Percentiles rank a stretch among this genome's conserved stretches.
Conservation (phyloP, 2,888 invertebrate species). For the Bugula neritina region DNA sequence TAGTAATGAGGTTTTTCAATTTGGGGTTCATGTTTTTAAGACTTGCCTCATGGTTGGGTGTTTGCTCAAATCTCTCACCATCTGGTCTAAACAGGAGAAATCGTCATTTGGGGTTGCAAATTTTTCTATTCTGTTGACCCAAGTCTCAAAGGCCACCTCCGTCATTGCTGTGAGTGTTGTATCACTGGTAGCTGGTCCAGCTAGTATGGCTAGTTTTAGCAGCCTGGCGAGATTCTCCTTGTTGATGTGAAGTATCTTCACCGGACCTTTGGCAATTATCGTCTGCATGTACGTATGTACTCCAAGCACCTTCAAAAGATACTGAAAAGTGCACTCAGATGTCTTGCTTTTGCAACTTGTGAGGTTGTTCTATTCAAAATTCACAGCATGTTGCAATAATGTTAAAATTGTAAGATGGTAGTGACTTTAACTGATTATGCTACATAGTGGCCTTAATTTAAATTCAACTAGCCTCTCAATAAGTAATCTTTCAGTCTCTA, state of each 20-base stretch:
- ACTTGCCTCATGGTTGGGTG: constrained; percentile 1
- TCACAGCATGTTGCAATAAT: too few species aligned
- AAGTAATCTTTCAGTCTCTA: too few species aligned
- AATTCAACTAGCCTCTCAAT: too few species aligned
- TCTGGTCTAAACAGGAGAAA: background rate
- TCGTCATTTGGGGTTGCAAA: background rate
- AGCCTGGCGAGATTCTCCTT: constrained; percentile 30
- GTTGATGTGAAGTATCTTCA: constrained; percentile 27
- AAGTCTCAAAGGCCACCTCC: background rate
- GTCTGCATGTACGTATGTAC: constrained; percentile 12
- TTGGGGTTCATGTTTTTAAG: too few species aligned
- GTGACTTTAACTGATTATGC: too few species aligned
- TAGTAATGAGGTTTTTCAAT: too few species aligned
- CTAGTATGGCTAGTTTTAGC: constrained; percentile 3
- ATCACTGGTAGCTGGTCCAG: background rate
- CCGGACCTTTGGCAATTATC: constrained; percentile 15
- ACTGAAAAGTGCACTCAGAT: too few species aligned
- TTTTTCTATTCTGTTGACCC: constrained; percentile 9
- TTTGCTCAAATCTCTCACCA: background rate
- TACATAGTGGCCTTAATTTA: too few species aligned
- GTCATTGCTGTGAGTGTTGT: constrained; percentile 10
- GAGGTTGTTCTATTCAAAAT: too few species aligned
- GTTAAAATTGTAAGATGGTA: too few species aligned
- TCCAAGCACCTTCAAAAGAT: background rate
- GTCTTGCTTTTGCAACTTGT: too few species aligned